phyloP scores from a whole-genome alignment of 1,140 invertebrate genomes.

The Phortica variegata region DNA sequence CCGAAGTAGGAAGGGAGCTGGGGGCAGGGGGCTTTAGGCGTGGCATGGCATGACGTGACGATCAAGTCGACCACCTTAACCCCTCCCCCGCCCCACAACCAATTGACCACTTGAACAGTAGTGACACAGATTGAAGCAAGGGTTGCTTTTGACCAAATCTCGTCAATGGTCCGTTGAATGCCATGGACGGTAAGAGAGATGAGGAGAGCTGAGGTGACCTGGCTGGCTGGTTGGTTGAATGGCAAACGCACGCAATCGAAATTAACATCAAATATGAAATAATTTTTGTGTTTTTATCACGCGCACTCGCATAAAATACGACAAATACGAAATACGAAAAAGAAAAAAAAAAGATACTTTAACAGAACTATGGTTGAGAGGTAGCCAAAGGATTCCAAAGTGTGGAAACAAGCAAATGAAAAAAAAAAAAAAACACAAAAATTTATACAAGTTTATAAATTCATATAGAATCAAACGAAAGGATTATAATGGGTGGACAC shows the following conservation, averaged over 20 bases:
- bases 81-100: not conserved
- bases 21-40: too few species aligned
- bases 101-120: too few species aligned
- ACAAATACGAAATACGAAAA: too few species aligned
- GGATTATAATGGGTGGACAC: not conserved
- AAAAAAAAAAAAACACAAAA: too few species aligned
- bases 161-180: too few species aligned
- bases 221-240: too few species aligned
- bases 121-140: slow-evolving; percentile 17
- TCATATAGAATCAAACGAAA: not conserved
- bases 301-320: too few species aligned
- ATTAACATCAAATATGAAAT: slow-evolving; percentile 56
- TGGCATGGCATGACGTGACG: too few species aligned
- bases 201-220: not conserved
- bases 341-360: not conserved
- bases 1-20: slow-evolving; percentile 3
- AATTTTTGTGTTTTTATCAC: slow-evolving; percentile 53
- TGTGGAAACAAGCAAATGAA: not conserved
- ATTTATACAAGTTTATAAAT: too few species aligned
- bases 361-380: too few species aligned
- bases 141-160: slow-evolving; percentile 17
- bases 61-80: too few species aligned
- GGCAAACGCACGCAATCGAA: slow-evolving; percentile 46
- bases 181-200: not conserved
- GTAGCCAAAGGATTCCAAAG: too few species aligned